Base-by-base conservation (phyloP, 2,113 vertebrate species). In the Geococcyx californianus region DNA sequence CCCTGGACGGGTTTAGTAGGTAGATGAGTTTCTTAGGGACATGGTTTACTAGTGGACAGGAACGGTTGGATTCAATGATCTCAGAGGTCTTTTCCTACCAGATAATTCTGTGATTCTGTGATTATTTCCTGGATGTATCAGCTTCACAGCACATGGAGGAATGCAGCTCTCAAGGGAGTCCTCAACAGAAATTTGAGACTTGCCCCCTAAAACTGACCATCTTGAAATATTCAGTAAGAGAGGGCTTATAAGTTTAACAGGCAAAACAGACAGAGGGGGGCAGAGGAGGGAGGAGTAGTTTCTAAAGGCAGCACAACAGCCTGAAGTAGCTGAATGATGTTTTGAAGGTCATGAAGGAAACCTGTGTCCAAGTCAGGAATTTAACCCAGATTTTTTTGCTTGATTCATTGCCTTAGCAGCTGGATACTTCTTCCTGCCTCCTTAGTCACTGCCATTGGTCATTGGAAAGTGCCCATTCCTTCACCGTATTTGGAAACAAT, bases 181-280 rank as follows among this genome's bases (percentile, higher is more conserved):
- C 55, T 94, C 68, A 83, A 74, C 9, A 78, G 83, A 93, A 94
- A 94, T 45, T 59, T 90, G 55, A 96, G 85, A 90, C 20, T 26
- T 86, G 56, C 56, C 47, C 64, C 81, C 88, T 86, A 83, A 81
- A 92, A 83, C 24, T 45, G 62, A 77, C 47, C 51, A 28, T 67
- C 34, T 78, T 45, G 8, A 90, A 94, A 64, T 34, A 75, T 0
- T 1, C 49, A 20, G 2, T 36, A 81, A 83, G 66, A 93, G 84
- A 84, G 40, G 52, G 16, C 8, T 90, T 56, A 72, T 55, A 84
- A 84, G 49, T 38, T 81, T 54, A 75, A 84, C 33, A 59, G 63
- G 42, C 67, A 90, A 94, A 94, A 87, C 52, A 84, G 84, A 36
- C 47, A 40, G n/a, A 58, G 75, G 1, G 10, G 14, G 26, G 24